Evolutionary conservation across 2,113 vertebrate species (phyloP), one percentile per base, ranked within the genome.

Genomic region (Pelusios castaneus): DNA sequence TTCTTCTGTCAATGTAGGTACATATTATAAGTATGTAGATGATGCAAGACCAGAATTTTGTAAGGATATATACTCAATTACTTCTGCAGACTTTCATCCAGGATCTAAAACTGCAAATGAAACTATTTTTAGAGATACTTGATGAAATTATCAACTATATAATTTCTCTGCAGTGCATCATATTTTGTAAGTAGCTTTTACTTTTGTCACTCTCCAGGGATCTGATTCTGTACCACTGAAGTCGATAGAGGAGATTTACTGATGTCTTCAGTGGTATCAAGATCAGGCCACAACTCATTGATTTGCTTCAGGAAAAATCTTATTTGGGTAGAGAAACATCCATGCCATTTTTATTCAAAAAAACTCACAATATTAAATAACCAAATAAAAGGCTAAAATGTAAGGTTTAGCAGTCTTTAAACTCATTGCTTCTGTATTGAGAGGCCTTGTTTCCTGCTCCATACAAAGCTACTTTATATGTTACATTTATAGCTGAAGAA

Each of bases 71-170:
- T 87, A 47, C 60, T 86, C 89, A 51, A 76, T 85, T 76, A 13
- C 25, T 85, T 95, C 55, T 89, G 0, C 51, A n/a, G 29, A 3
- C 0, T 77, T 95, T 92, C 87, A 80, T 85, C 0, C 82, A 34
- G 25, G 49, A 83, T 87, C 63, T 94, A 49, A 85, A 94, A 84
- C 17, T 82, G 77, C 77, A 93, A 93, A 10, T 60, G 51, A 89
- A 91, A 89, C 80, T 96, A 84, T 91, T 92, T 96, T 91, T 87
- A 52, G 87, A 91, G 25, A 60, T 83, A 87, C 51, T 87, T 84
- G 38, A 3, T 41, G 11, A 87, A 94, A 94, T 91, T 96, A 91
- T 56, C 1, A 3, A 82, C 73, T 90, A 34, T 73, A 38, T 73
- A 93, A 95, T 95, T 94, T 94, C 52, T 93, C 16, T 82, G 19